A percentile compares a stretch with the other conserved stretches of the same genome.
These are phyloP conservation scores for Oxyteleia sp. DNA, from an alignment of 2,888 invertebrate genomes.

Conservation along the genomic window DNA sequence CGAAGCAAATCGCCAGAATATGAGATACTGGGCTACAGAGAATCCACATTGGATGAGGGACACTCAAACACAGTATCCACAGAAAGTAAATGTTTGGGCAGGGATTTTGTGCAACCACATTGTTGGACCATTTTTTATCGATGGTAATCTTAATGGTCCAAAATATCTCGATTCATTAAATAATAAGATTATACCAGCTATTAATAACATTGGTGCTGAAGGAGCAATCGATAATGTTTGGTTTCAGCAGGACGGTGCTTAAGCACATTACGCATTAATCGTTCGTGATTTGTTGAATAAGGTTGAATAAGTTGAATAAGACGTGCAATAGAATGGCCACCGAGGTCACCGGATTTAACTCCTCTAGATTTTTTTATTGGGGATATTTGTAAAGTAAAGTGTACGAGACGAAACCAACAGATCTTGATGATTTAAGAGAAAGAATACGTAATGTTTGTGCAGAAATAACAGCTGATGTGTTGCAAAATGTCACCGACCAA, in stretches of 20 bases:
- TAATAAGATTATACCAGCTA: constrained; percentile 11
- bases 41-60: constrained; percentile 20
- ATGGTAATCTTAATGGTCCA: constrained; percentile 6
- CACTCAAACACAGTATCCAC: not conserved
- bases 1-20: not conserved
- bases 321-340: constrained; percentile 6
- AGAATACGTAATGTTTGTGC: not conserved
- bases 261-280: not conserved
- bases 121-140: constrained; percentile 33
- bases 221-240: constrained; percentile 1
- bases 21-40: constrained; percentile 9
- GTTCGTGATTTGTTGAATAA: constrained; percentile 7
- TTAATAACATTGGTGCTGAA: constrained; percentile 1
- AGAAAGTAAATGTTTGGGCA: constrained; percentile 21
- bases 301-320: no score
- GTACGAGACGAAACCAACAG: constrained; percentile 10
- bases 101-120: constrained; percentile 21
- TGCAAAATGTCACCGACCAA: constrained; percentile 5
- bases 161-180: constrained; percentile 11
- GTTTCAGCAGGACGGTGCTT: not conserved
- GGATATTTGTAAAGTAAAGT: constrained; percentile 19
- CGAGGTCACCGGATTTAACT: not conserved
- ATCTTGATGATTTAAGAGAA: not conserved
- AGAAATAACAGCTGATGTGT: constrained; percentile 15
- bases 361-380: constrained; percentile 11